Conservation (phyloP, 1,140 invertebrate genomes). For the Drosophila varians region DNA sequence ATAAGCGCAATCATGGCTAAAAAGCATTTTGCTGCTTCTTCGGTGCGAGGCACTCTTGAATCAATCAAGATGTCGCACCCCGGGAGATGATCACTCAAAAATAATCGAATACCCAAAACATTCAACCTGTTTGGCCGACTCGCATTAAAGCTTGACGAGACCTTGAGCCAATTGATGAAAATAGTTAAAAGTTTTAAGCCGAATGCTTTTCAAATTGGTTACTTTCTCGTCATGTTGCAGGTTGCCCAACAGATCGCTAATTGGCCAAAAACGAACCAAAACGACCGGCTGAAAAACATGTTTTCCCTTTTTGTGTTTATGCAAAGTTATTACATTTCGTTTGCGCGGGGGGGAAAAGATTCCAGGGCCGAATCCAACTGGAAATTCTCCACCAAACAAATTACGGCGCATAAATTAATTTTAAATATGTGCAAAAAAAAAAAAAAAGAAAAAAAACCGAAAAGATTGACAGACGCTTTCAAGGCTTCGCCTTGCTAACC, state of each 20-base stretch:
- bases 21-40: constrained; percentile 46
- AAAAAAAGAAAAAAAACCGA: constrained; percentile 1
- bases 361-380: constrained; percentile 2
- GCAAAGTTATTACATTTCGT: constrained; percentile 4
- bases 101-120: constrained; percentile 7
- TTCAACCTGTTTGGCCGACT: constrained; percentile 37
- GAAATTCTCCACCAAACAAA: constrained; percentile 34
- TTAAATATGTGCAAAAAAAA: constrained; percentile 34
- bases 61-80: constrained; percentile 53
- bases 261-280: constrained; percentile 9
- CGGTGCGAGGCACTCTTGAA: constrained; percentile 20
- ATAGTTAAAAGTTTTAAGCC: constrained; percentile 20
- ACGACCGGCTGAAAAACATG: constrained; percentile 9
- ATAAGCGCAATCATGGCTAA: constrained; percentile 74
- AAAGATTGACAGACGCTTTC: constrained; percentile 42
- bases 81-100: constrained; percentile 1
- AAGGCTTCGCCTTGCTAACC: constrained; percentile 73
- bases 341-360: neutral
- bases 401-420: constrained; percentile 31
- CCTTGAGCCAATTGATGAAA: constrained; percentile 41
- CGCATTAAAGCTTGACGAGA: constrained; percentile 20
- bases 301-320: constrained; percentile 6
- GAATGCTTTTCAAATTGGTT: constrained; percentile 1
- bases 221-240: constrained; percentile 23
- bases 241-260: constrained; percentile 28